Conservation (phyloP, 2,888 invertebrate genomes). For the Serripes groenlandicus region DNA sequence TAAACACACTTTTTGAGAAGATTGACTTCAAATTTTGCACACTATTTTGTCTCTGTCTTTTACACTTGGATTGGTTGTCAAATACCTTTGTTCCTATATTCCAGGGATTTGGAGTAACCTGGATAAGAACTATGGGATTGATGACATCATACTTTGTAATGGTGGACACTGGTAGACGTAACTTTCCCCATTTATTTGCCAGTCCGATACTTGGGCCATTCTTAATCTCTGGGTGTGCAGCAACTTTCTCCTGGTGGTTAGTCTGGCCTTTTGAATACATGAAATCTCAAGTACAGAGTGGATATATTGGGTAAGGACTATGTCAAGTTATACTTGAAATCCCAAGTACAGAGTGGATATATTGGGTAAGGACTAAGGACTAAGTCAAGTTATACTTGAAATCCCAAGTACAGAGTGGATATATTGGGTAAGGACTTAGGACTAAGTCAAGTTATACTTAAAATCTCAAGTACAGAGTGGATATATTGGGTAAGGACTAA, state of each 20-base stretch:
- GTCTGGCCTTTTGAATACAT: constrained; percentile 86
- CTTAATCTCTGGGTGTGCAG: constrained; percentile 83
- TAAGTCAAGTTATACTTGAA: too few relatives aligned
- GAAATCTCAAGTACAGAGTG: constrained; percentile 85
- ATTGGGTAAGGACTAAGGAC: too few relatives aligned
- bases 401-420: too few relatives aligned
- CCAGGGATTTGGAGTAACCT: constrained; percentile 85
- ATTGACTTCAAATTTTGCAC: background rate
- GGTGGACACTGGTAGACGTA: constrained; percentile 83
- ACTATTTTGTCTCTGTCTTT: too few relatives aligned
- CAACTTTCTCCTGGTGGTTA: constrained; percentile 85
- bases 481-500: too few relatives aligned
- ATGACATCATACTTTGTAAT: constrained; percentile 84
- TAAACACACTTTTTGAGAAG: background rate
- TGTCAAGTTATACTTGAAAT: too few relatives aligned
- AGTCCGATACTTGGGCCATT: constrained; percentile 84
- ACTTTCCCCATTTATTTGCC: constrained; percentile 83
- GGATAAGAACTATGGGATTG: constrained; percentile 82
- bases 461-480: too few relatives aligned
- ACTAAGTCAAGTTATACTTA: too few relatives aligned
- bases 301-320: constrained; percentile 84
- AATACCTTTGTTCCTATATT: constrained; percentile 32
- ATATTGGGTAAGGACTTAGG: constrained; percentile 2
- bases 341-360: too few relatives aligned
- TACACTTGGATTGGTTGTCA: too few relatives aligned